Evolutionary conservation across 2,113 vertebrate species (phyloP), one percentile per base, ranked within the genome.

Genomic region (Leucopsar rothschildi): DNA sequence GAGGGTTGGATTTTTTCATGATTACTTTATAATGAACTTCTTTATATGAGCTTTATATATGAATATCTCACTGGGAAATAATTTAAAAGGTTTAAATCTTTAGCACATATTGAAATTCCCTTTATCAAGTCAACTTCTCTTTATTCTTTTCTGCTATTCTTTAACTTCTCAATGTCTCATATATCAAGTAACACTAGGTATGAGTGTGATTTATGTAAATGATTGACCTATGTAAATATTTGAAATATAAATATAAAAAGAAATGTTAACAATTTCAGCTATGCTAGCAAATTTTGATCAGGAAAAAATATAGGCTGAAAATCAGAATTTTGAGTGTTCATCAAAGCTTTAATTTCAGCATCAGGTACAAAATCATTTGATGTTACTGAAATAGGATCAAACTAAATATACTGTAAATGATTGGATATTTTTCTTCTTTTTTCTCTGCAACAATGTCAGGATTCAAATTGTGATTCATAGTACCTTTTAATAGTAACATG

Each of bases 401-500:
- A 29, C 2, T 31, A 71, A 61, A 31, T 78, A 35, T 50, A 13
- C 9, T 78, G 9, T 57, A 31, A 64, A 81, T 49, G 44, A n/a
- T 24, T 8, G 12, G 37, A 31, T 66, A 2, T 17, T 82, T 77
- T 61, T 60, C 12, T 40, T 44, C n/a, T 5, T 29, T 75, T 77
- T 61, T 53, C 9, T 57, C 17, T 63, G 6, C 9, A 86, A 16
- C 27, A 33, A 17, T 70, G 39, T 3, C 25, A 81, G 22, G 37
- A 75, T 60, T 35, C 35, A 75, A 75, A 55, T 49, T 3, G 8
- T 63, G 56, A 39, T 35, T 24, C 1, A 3, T 31, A 44, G 9
- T 9, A 15, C 42, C 20, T 53, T 91, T 24, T 28, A n/a, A 17
- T 0, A 1, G 28, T 65, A 68, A 60, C 10, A n/a, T 0, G 2